Percentiles rank a stretch among this genome's conserved stretches.
These are phyloP conservation scores for Engystomops pustulosus DNA, from an alignment of 2,113 vertebrate genomes.

Conservation along the genomic window DNA sequence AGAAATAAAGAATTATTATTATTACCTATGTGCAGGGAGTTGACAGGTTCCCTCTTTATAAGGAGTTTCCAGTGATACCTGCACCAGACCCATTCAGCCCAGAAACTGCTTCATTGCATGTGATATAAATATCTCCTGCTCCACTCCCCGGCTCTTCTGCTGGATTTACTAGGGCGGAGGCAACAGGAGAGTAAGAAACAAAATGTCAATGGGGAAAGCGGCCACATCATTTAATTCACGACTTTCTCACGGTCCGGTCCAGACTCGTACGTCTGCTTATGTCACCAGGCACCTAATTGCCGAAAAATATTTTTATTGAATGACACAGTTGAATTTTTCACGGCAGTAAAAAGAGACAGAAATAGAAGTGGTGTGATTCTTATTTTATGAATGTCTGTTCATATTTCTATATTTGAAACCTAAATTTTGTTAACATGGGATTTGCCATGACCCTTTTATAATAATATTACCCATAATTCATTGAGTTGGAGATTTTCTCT, in stretches of 20 bases:
- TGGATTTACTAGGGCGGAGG: conserved; percentile 40
- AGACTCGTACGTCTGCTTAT: not conserved
- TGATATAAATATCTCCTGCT: conserved; percentile 43
- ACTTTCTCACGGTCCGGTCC: conserved; percentile 31
- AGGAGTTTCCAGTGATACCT: not conserved
- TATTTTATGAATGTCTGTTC: too few relatives aligned
- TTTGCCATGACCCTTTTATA: too few relatives aligned
- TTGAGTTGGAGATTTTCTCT: too few relatives aligned
- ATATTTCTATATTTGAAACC: not conserved
- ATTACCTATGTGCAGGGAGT: too few relatives aligned
- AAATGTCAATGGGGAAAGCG: conserved; percentile 15
- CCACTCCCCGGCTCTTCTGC: conserved; percentile 46
- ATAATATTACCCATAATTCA: too few relatives aligned
- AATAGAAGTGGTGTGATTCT: not conserved
- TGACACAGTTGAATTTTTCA: not conserved
- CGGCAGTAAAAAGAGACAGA: not conserved
- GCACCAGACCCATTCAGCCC: not conserved
- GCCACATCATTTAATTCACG: conserved; percentile 9
- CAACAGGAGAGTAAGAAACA: not conserved
- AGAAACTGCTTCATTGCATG: conserved; percentile 27
- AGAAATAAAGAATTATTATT: too few relatives aligned
- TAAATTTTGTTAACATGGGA: not conserved
- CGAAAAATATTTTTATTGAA: not conserved
- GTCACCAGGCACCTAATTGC: not conserved
- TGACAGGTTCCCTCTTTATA: too few relatives aligned